phyloP scores from a whole-genome alignment of 2,113 vertebrate species.

The Amblyornis subalaris region DNA sequence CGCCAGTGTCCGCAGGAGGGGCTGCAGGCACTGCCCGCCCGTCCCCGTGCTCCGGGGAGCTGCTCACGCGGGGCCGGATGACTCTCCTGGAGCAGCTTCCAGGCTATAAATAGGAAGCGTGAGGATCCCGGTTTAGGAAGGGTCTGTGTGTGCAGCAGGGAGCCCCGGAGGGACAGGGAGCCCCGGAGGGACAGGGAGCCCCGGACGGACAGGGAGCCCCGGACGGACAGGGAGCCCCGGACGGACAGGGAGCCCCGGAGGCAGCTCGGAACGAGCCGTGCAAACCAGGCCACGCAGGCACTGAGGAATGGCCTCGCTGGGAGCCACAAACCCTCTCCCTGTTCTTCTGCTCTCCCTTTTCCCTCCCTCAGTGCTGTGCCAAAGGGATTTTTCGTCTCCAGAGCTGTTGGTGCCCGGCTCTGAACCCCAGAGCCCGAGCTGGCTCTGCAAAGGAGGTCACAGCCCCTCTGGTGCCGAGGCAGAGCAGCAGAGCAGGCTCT shows the following conservation, averaged over 20 bases:
- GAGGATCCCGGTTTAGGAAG: neutral
- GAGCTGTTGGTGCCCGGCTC: neutral
- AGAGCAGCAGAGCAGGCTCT: neutral
- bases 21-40: neutral
- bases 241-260: neutral
- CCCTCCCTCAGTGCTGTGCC: neutral
- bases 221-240: neutral
- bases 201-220: no score
- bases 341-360: neutral
- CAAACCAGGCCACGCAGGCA: neutral
- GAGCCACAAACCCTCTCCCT: neutral
- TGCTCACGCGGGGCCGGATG: neutral
- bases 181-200: no score
- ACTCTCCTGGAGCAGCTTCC: neutral
- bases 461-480: accelerated
- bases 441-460: neutral
- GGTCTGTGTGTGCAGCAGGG: neutral
- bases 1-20: neutral
- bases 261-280: neutral
- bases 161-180: neutral
- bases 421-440: neutral
- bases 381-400: neutral
- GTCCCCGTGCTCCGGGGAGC: neutral
- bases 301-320: neutral
- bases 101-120: neutral